Base-by-base conservation (phyloP, 2,888 invertebrate species). In the Chymomyza caudatula region DNA sequence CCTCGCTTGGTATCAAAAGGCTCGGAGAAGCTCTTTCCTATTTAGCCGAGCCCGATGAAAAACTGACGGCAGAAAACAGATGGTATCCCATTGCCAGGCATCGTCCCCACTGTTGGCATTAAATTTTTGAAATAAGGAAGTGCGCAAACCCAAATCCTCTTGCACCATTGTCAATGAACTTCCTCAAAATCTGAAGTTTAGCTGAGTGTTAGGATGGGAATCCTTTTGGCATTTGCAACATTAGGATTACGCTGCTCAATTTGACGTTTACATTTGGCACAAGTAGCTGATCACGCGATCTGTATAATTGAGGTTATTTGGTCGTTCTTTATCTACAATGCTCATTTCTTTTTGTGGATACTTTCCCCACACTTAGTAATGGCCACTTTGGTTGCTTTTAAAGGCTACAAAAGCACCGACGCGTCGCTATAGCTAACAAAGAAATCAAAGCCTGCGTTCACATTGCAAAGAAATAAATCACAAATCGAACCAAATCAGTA, bases 401-500 rank as follows among this genome's bases (percentile, higher is more conserved):
- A 51, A 51, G 51, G 51, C 51, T 51, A 51, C 51, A 51, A 51
- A 51, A 51, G 51, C 51, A 51, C 51, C 51, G 51, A 63, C 62
- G 23, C 51, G 29, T 29, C 37, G 63, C 49, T 60, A 56, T 20
- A 67, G 69, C 74, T 84, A 78, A 82, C 81, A 84, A 82, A 82
- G 81, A 82, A 82, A 82, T 86, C 81, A 82, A 78, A 81, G 82
- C 78, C 74, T 72, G 82, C 81, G 76, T 74, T 74, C 78, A 78
- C 73, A 84, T 72, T 72, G 77, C 77, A 78, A 73, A 71, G 69
- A 76, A 84, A 84, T 86, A 82, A 82, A 82, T 82, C 81, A 82
- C 81, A 82, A 84, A 71, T 82, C 81, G 77, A 78, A 86, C 81
- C 81, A 82, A 82, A 82, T 86, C 85, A 77, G 86, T 86, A 86